phyloP scores from a whole-genome alignment of 2,113 vertebrate genomes.

The Sigmodon hispidus region DNA sequence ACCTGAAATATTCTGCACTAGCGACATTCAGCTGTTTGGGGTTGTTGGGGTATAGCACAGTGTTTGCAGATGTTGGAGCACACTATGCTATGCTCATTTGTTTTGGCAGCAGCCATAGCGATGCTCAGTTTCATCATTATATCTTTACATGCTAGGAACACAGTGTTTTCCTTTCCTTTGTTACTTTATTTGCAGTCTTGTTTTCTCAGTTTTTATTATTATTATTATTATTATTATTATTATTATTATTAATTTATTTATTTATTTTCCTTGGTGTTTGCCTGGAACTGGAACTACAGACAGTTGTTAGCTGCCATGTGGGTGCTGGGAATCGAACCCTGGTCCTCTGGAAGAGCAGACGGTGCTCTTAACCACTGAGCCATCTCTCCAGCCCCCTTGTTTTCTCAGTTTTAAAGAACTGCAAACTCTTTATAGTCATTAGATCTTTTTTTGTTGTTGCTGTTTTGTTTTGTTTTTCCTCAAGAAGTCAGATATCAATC shows the following conservation, averaged over 20 bases:
- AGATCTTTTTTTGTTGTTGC: neutral
- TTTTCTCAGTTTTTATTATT: neutral
- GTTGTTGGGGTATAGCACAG: neutral
- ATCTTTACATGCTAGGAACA: neutral
- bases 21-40: neutral
- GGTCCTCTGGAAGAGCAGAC: no score
- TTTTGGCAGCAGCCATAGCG: neutral
- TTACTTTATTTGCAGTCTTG: neutral
- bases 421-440: neutral
- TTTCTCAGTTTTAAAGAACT: neutral
- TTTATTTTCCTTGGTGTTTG: no score
- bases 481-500: neutral
- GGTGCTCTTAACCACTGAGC: no score
- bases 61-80: neutral
- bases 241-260: no score
- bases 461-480: no score
- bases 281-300: no score
- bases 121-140: no score
- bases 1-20: neutral
- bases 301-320: no score
- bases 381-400: no score
- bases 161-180: neutral
- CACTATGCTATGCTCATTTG: neutral
- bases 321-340: no score
- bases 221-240: no score